Percentiles rank a stretch among this genome's conserved stretches.
Conservation (phyloP, 2,113 vertebrate genomes). For the human (Homo sapiens) region GRCh38 chr15:71084501-71085000, state of each 20-base stretch:
- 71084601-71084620: too few relatives aligned
- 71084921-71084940: background rate
- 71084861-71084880: background rate
- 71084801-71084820: background rate
- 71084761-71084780: background rate
- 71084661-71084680: background rate
- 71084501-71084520: background rate
- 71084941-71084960: background rate
- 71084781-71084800: background rate
- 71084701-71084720: background rate
- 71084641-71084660: background rate
- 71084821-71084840: background rate
- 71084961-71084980: background rate
- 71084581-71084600: too few relatives aligned
- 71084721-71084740: background rate
- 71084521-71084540: background rate
- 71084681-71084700: background rate
- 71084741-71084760: conserved; percentile 14
- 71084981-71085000: background rate
- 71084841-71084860: background rate
- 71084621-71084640: too few relatives aligned
- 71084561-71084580: background rate
- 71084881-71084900: background rate
- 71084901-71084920: background rate
- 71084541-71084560: background rate